Conservation (phyloP, 1,140 invertebrate genomes). For the Caligus rogercresseyi region DNA sequence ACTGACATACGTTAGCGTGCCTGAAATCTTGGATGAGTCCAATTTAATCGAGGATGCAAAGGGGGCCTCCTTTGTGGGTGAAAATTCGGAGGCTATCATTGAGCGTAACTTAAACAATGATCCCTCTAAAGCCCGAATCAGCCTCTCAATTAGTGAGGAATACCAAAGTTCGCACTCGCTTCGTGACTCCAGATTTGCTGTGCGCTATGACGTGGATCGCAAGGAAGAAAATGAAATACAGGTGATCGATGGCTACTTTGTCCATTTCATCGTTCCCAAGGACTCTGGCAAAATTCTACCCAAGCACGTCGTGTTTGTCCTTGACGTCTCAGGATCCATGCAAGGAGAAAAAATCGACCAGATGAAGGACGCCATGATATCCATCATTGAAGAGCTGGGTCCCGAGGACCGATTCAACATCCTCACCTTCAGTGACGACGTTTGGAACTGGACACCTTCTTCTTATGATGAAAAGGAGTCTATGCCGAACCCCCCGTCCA, state of each 20-base stretch:
- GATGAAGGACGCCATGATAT: conserved; percentile 44
- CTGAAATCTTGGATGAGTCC: not conserved
- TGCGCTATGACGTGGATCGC: conserved; percentile 13
- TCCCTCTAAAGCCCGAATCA: not conserved
- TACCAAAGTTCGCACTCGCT: not conserved
- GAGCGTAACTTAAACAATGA: not conserved
- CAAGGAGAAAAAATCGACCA: conserved; percentile 42
- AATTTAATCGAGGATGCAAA: not conserved
- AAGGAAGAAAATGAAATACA: conserved; percentile 25
- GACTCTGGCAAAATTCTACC: conserved; percentile 37
- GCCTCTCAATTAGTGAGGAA: not conserved
- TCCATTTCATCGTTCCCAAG: conserved; percentile 50
- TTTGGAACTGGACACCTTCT: conserved; percentile 23
- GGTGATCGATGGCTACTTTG: conserved; percentile 54
- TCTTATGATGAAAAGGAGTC: conserved; percentile 23
- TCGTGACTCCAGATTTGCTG: not conserved
- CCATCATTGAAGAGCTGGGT: conserved; percentile 41
- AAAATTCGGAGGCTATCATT: not conserved
- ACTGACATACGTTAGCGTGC: not conserved
- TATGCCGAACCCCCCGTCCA: conserved; percentile 14
- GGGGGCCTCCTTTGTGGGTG: not conserved
- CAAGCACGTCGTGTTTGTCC: conserved; percentile 49
- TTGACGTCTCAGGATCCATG: conserved; percentile 53
- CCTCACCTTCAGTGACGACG: conserved; percentile 38
- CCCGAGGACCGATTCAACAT: conserved; percentile 45